Evolutionary conservation across 2,113 vertebrate genomes (phyloP).

Genomic region (Pardalotus punctatus): DNA sequence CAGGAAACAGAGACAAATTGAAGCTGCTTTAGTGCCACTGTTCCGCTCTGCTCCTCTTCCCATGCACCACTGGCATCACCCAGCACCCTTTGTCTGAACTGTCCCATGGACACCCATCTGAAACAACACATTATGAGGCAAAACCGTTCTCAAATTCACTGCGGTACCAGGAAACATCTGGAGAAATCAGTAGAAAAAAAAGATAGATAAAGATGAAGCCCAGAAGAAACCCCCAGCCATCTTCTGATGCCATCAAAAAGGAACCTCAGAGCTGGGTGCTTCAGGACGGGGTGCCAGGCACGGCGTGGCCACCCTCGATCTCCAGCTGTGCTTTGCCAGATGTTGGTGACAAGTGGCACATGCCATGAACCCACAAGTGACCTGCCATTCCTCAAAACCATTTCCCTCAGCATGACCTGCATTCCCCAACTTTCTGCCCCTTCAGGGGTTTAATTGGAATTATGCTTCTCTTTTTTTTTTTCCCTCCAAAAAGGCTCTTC

Average conservation of each 20-base stretch:
- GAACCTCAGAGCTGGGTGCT: not conserved
- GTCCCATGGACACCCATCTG: not conserved
- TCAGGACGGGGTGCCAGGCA: not conserved
- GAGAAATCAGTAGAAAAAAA: not conserved
- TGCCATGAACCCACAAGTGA: not conserved
- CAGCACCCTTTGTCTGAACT: not conserved
- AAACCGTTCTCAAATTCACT: not conserved
- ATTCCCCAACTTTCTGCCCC: not conserved
- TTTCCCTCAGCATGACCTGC: not conserved
- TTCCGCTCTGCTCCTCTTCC: not conserved
- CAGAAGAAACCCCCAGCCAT: not conserved
- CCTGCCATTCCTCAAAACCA: not conserved
- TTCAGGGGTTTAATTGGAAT: not conserved
- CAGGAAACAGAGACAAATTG: not conserved
- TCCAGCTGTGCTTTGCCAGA: not conserved
- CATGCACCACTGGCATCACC: not conserved
- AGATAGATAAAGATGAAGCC: not conserved
- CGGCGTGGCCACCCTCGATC: rapidly evolving
- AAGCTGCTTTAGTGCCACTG: not conserved
- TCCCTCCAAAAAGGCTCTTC: not conserved
- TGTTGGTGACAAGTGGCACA: rapidly evolving
- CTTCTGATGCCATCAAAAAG: not conserved
- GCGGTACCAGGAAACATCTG: not conserved
- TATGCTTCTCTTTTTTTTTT: not conserved
- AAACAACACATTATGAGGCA: not conserved